Percentiles rank a stretch among this genome's conserved stretches.
Conservation (phyloP, 2,888 invertebrate species). For the Eristalinus aeneus region DNA sequence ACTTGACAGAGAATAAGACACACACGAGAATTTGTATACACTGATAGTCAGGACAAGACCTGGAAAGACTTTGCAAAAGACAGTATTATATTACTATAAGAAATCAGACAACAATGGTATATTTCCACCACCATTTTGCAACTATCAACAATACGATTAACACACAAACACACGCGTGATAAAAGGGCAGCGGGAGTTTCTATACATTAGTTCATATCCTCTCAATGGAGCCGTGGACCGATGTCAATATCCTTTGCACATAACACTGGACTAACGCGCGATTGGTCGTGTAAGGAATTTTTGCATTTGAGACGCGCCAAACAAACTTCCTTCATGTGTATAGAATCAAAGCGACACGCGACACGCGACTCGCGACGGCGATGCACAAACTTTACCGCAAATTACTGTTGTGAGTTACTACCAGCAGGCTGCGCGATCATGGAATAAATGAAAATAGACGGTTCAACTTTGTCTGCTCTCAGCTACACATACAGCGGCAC, state of each 20-base stretch:
- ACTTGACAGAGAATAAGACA: not conserved
- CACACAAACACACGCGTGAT: constrained; percentile 4
- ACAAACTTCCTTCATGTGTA: not conserved
- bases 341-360: not conserved
- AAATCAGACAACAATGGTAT: constrained; percentile 50
- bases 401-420: not conserved
- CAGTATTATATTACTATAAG: not conserved
- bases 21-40: not conserved
- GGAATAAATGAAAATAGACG: constrained; percentile 33
- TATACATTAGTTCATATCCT: not conserved
- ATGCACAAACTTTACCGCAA: not conserved
- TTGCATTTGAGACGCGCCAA: not conserved
- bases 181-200: not conserved
- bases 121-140: not conserved
- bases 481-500: not conserved
- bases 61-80: not conserved
- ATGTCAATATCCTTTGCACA: constrained; percentile 9
- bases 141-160: not conserved
- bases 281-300: not conserved
- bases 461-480: not conserved
- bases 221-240: not conserved
- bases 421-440: constrained; percentile 32
- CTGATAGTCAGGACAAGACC: constrained; percentile 20
- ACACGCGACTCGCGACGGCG: not conserved
- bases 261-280: not conserved